Evolutionary conservation across 2,888 invertebrate species (phyloP).

Genomic region (Chymomyza amoena): DNA sequence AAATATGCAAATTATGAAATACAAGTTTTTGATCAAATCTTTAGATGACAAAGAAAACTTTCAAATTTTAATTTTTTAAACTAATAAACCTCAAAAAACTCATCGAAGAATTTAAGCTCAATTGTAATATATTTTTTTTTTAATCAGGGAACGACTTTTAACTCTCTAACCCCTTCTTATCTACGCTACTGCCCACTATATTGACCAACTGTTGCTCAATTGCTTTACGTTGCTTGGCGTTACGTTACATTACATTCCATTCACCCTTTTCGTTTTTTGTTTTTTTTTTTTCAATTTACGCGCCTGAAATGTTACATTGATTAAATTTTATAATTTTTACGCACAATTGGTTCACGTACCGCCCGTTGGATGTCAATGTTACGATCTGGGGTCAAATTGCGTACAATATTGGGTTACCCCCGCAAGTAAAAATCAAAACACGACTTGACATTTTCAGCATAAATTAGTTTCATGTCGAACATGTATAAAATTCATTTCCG

Average conservation of each 20-base stretch:
- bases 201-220: conserved; percentile 42
- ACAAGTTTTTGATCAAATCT: too few relatives aligned
- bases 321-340: conserved; percentile 63
- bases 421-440: not conserved
- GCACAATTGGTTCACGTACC: conserved; percentile 39
- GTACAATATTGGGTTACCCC: not conserved
- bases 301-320: conserved; percentile 31
- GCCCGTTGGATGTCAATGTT: not conserved
- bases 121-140: too few relatives aligned
- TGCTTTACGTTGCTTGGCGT: not conserved
- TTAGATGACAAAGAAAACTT: too few relatives aligned
- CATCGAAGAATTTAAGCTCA: too few relatives aligned
- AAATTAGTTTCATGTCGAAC: not conserved
- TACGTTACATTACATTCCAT: not conserved
- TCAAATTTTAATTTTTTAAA: too few relatives aligned
- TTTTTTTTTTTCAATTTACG: conserved; percentile 26
- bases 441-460: not conserved
- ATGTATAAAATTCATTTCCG: not conserved
- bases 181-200: not conserved
- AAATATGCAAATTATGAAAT: too few relatives aligned
- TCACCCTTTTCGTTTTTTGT: conserved; percentile 19
- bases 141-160: too few relatives aligned
- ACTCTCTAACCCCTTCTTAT: too few relatives aligned
- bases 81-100: too few relatives aligned
- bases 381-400: not conserved